phyloP scores from a whole-genome alignment of 2,888 invertebrate genomes.

The Idaea dimidiata region DNA sequence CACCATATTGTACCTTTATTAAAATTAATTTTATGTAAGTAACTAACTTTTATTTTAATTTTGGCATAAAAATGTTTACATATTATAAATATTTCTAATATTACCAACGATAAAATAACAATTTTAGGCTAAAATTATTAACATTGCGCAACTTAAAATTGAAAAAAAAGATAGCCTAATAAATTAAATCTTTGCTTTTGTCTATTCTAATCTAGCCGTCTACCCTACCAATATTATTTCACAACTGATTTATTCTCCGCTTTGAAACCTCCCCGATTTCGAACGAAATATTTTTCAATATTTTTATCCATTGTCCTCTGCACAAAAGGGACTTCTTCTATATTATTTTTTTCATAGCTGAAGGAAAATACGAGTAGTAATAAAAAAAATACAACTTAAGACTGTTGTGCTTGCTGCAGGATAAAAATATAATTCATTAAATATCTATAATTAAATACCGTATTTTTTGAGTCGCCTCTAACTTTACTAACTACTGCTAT shows the following conservation, averaged over 20 bases:
- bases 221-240: not conserved
- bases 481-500: too few relatives aligned
- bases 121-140: too few relatives aligned
- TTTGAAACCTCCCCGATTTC: not conserved
- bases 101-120: too few relatives aligned
- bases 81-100: too few relatives aligned
- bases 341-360: not conserved
- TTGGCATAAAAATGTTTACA: too few relatives aligned
- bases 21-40: too few relatives aligned
- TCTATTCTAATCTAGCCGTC: not conserved
- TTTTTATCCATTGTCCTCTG: constrained; percentile 1
- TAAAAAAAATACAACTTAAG: not conserved
- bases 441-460: too few relatives aligned
- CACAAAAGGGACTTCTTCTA: not conserved
- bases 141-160: too few relatives aligned
- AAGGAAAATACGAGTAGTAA: not conserved
- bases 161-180: not conserved
- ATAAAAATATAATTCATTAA: too few relatives aligned
- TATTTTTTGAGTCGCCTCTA: too few relatives aligned
- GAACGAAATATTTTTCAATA: not conserved
- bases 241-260: not conserved
- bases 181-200: not conserved
- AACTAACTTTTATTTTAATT: too few relatives aligned
- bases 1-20: too few relatives aligned
- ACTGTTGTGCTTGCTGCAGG: not conserved